Evolutionary conservation across 2,888 invertebrate species (phyloP), one percentile per base, ranked within the genome.

Genomic region (Chaetogeoica ovagalla): DNA sequence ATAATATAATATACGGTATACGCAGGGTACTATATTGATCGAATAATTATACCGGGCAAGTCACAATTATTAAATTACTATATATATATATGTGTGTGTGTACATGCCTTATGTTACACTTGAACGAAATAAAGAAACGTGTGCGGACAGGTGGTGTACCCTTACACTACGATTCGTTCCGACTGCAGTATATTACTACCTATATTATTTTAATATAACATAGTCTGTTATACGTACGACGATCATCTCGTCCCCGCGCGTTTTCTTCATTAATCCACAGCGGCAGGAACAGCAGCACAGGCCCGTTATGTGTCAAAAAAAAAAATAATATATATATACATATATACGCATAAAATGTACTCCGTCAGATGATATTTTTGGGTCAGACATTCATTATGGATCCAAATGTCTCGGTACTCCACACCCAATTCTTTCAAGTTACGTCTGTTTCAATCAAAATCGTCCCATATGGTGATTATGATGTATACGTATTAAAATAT

Each of bases 61-160:
- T 69, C 69, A 77, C 69, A 77, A 69, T 77, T 69, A 77, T 76
- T 69, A 60, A 77, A 79, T 79, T 79, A 79, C 39, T 57, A 39
- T 57, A 57, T 21, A 15, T 30, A 30, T 30, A 30, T 30, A 30
- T 30, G 62, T 48, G 13, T 17, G 7, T 19, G n/a, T n/a, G 37
- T 57, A 70, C 48, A 17, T 55, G 23, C 77, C 77, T 79, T 70
- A 70, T 79, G 77, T 62, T 70, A 13, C 30, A 30, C 7, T 55
- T 19, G 37, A 23, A 70, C 60, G 62, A 23, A 62, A 52, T 23
- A 37, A 52, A 43, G 48, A 70, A 21, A 39, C 62, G 66, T 8
- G 43, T 43, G 52, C 62, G 55, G 55, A 71, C 77, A 79, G 77
- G 77, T 79, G 70, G 77, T 63, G 52, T 63, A 71, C 70, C 70